Base-by-base conservation (phyloP, 2,888 invertebrate genomes). In the Miltochrista miniata region DNA sequence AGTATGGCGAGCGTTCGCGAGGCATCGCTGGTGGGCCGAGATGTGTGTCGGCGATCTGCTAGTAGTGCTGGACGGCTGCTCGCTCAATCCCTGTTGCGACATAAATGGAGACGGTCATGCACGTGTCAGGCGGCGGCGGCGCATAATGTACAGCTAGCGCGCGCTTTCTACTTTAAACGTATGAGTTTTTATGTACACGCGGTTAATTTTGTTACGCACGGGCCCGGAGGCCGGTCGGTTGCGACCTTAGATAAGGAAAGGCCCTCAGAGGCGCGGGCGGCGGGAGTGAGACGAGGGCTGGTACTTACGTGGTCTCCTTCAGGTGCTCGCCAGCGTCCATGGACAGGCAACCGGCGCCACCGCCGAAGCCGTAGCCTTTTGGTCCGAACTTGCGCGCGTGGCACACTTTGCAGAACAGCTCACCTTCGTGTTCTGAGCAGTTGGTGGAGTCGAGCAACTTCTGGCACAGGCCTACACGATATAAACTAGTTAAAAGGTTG, bases 401-500 rank as follows among this genome's bases (percentile, higher is more conserved):
- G 94, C 99, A 98, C 81, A 94, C 93, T 93, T 98, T 99, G 95
- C 99, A 99, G 95, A 93, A 99, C 74, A 99, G 94, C 92, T 98
- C 96, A 81, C 96, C 97, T 83, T 98, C 98, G 93, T 99, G 99
- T 90, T 98, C 98, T 77, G 98, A 94, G 93, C 98, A 98, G 93
- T 98, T 99, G 93, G 98, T 99, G 77, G 98, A 98, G 93, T 99
- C 99, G 92, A 99, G 94, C 93, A 97, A 94, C 93, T 99, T 99
- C 92, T 96, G 95, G 95, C 99, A 99, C 93, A 99, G 93, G 85
- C 97, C 98, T 98, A 88, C 12, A 66, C 45, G 45, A 56, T 36
- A 46, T 29, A 57, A 15, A 69, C 58, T 24, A 54, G 43, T 15
- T 13, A 34, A 35, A 33, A 14, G 13, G 3, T 12, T 14, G 13